Percentiles rank a stretch among this genome's conserved stretches.
phyloP scores from a whole-genome alignment of 2,797 vertebrate genomes.

The Merluccius polli region DNA sequence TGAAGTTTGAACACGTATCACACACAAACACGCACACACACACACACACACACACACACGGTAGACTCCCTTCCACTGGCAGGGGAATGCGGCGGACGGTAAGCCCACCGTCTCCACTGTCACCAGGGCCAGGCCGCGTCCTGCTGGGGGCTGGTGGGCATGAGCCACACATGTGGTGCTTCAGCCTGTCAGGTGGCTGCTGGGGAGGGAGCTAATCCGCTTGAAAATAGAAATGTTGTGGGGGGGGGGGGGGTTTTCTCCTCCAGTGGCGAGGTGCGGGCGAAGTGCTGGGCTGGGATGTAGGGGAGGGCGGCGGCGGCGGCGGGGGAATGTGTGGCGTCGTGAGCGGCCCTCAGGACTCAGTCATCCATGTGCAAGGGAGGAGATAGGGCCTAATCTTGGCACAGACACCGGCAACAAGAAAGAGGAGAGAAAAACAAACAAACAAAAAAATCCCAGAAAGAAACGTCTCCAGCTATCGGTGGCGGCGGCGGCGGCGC shows the following conservation, averaged over 20 bases:
- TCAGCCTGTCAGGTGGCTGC: conserved; percentile 62
- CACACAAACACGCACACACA: background rate
- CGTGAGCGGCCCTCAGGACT: conserved; percentile 56
- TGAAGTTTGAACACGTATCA: no score
- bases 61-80: background rate
- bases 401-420: conserved; percentile 49
- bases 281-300: conserved; percentile 24
- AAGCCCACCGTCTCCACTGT: conserved; percentile 49
- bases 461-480: background rate
- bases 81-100: conserved; percentile 22
- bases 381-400: conserved; percentile 70
- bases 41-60: background rate
- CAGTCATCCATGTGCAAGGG: conserved; percentile 68
- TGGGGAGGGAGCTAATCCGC: conserved; percentile 63
- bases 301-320: conserved; percentile 31
- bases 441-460: no score
- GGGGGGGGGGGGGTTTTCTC: no score
- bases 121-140: conserved; percentile 42
- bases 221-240: conserved; percentile 66
- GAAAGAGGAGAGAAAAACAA: background rate
- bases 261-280: background rate
- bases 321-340: conserved; percentile 29
- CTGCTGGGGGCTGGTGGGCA: conserved; percentile 26
- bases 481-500: background rate
- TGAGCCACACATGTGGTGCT: conserved; percentile 42